Evolutionary conservation across 2,113 vertebrate species (phyloP), one percentile per base, ranked within the genome.

Genomic region (Orycteropus afer): DNA sequence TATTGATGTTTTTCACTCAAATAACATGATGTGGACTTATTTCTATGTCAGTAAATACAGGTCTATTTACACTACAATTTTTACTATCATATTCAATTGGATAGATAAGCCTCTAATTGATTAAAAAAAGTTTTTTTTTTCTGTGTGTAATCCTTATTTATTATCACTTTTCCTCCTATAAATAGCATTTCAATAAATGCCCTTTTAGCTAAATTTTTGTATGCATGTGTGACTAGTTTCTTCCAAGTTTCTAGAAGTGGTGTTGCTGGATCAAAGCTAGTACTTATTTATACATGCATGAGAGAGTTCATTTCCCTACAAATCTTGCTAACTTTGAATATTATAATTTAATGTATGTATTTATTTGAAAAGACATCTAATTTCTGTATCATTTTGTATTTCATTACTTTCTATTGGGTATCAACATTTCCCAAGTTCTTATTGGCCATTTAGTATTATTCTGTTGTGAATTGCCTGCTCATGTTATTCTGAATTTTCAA

Each of bases 331-430:
- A 42, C 55, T 63, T 7, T 90, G 61, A 73, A 71, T 82, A 51
- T 51, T 90, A 55, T 81, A n/a, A 65, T 51, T n/a, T 29, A 57
- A 82, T 22, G 45, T 37, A 59, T 79, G 10, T 45, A 59, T 83
- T 96, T 77, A 86, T 57, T 85, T 74, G 14, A 49, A 92, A 91
- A 78, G n/a, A 3, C 5, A 32, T 79, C 32, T 85, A 9, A 55
- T 81, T 86, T 79, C 25, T 81, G 5, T 77, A 88, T 94, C 37
- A 90, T 57, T 93, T 93, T 78, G 6, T 53, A 83, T 82, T 94
- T 87, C 18, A 76, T 83, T 87, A n/a, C 8, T 82, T 61, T 69
- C 37, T 49, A 82, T 20, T 92, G 69, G 53, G 40, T 32, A 78
- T 23, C 71, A 87, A 40, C 18, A 53, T 73, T 11, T 84, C 18